Evolutionary conservation across 2,888 invertebrate genomes (phyloP), one percentile per base, ranked within the genome.

Genomic region (Drosophila tripunctata): DNA sequence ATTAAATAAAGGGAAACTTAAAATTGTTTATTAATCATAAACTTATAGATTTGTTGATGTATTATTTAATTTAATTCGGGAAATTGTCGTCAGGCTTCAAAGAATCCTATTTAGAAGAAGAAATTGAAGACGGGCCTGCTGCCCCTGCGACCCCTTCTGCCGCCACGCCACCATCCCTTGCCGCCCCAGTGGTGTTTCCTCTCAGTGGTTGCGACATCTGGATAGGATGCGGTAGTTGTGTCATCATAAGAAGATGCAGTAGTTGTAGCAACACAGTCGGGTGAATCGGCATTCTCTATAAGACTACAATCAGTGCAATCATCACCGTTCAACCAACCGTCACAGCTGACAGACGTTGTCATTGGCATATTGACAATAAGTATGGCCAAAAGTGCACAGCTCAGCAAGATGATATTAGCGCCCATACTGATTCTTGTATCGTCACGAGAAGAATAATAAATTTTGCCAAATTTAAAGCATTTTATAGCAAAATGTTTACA

Each of bases 31-130:
- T n/a, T n/a, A n/a, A n/a, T n/a, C n/a, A n/a, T n/a, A n/a, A n/a
- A n/a, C n/a, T n/a, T n/a, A n/a, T n/a, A n/a, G n/a, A n/a, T n/a
- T n/a, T n/a, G n/a, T n/a, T n/a, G n/a, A n/a, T n/a, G n/a, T n/a
- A n/a, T n/a, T n/a, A n/a, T n/a, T n/a, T n/a, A n/a, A n/a, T n/a
- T n/a, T n/a, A n/a, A n/a, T n/a, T n/a, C n/a, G n/a, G n/a, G n/a
- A n/a, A n/a, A 27, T 27, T 10, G 8, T 27, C n/a, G n/a, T n/a
- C n/a, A n/a, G n/a, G n/a, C n/a, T n/a, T n/a, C n/a, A n/a, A n/a
- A n/a, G n/a, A n/a, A n/a, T n/a, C n/a, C n/a, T 21, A 15, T 2
- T 43, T 24, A 24, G 30, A 44, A 44, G 3, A 44, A 44, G 44
- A 44, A 44, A 5, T 44, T 44, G n/a, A 30, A 44, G 7, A 15